Evolutionary conservation across 2,113 vertebrate genomes (phyloP).

Genomic region (Diadophis punctatus): DNA sequence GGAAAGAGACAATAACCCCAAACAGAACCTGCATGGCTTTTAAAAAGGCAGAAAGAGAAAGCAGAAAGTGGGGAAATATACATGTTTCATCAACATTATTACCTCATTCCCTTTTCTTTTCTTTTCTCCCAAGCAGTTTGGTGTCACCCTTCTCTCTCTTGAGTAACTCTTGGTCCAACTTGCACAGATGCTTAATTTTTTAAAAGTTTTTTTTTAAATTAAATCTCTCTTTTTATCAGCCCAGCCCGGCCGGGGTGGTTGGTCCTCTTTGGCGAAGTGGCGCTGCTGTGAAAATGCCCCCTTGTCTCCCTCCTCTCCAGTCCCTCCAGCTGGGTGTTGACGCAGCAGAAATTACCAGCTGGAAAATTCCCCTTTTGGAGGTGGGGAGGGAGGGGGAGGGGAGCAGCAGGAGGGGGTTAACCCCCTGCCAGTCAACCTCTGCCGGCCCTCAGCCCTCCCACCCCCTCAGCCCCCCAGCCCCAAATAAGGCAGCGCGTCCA

Average conservation of each 20-base stretch:
- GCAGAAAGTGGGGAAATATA: slow-evolving; percentile 10
- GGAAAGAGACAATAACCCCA: slow-evolving; percentile 77
- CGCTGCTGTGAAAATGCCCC: slow-evolving; percentile 66
- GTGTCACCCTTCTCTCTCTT: slow-evolving; percentile 54
- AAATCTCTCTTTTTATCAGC: slow-evolving; percentile 41
- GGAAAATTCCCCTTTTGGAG: slow-evolving; percentile 88
- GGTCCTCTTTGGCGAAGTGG: slow-evolving; percentile 42
- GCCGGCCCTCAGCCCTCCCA: slow-evolving; percentile 18
- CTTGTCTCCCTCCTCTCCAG: slow-evolving; percentile 70
- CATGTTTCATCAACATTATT: slow-evolving; percentile 60
- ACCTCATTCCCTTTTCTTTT: slow-evolving; percentile 66
- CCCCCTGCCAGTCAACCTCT: slow-evolving; percentile 55
- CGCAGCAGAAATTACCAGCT: slow-evolving; percentile 93
- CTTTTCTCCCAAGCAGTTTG: slow-evolving; percentile 61
- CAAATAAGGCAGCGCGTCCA: slow-evolving; percentile 25
- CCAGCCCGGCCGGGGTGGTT: slow-evolving; percentile 36
- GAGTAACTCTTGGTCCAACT: slow-evolving; percentile 67
- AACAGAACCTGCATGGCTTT: slow-evolving; percentile 50
- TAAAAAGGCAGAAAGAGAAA: slow-evolving; percentile 8
- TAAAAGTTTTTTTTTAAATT: slow-evolving; percentile 29
- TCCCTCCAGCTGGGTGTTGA: slow-evolving; percentile 86
- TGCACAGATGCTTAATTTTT: slow-evolving; percentile 61
- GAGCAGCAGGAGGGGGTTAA: slow-evolving; percentile 54
- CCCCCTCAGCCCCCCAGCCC: slow-evolving; percentile 11
- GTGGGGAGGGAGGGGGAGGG: slow-evolving; percentile 68